These are phyloP conservation scores for Euphydryas editha DNA, from an alignment of 2,888 invertebrate species.

Conservation along the genomic window DNA sequence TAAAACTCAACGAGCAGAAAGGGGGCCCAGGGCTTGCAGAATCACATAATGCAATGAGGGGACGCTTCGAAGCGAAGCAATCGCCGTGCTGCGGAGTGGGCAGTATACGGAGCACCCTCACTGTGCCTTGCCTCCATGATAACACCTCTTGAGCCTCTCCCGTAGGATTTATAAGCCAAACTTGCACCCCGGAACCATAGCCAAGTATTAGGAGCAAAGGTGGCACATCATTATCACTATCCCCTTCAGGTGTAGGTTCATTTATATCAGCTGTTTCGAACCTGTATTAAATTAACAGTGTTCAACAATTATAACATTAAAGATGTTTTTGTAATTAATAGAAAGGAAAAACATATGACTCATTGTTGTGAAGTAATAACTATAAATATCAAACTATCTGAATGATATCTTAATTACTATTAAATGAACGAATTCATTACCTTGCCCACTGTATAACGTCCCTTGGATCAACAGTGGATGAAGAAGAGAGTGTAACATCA, in stretches of 20 bases:
- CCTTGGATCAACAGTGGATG: slow-evolving; percentile 84
- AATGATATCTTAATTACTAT: too few relatives aligned
- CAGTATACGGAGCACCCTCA: slow-evolving; percentile 91
- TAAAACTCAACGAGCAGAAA: slow-evolving; percentile 91
- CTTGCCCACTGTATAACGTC: slow-evolving; percentile 89
- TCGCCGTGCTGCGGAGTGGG: slow-evolving; percentile 92
- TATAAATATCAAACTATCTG: too few relatives aligned
- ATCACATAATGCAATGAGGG: slow-evolving; percentile 95
- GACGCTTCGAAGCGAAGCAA: slow-evolving; percentile 90
- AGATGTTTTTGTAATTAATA: neutral
- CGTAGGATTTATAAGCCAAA: slow-evolving; percentile 93
- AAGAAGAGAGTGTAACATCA: slow-evolving; percentile 91
- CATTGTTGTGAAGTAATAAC: too few relatives aligned
- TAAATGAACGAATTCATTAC: slow-evolving; percentile 63
- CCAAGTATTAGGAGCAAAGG: slow-evolving; percentile 93
- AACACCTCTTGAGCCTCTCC: slow-evolving; percentile 98
- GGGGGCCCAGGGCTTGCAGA: slow-evolving; percentile 90
- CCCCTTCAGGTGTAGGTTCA: slow-evolving; percentile 88
- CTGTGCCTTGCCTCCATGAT: slow-evolving; percentile 96
- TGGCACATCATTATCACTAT: slow-evolving; percentile 87
- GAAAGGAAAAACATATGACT: neutral
- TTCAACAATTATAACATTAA: neutral
- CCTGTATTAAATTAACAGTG: slow-evolving; percentile 56
- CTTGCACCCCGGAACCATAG: slow-evolving; percentile 83
- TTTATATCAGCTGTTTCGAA: slow-evolving; percentile 95